Percentiles rank a stretch among this genome's conserved stretches.
Conservation (phyloP, 2,113 vertebrate species). For the Amphiprion ocellaris region DNA sequence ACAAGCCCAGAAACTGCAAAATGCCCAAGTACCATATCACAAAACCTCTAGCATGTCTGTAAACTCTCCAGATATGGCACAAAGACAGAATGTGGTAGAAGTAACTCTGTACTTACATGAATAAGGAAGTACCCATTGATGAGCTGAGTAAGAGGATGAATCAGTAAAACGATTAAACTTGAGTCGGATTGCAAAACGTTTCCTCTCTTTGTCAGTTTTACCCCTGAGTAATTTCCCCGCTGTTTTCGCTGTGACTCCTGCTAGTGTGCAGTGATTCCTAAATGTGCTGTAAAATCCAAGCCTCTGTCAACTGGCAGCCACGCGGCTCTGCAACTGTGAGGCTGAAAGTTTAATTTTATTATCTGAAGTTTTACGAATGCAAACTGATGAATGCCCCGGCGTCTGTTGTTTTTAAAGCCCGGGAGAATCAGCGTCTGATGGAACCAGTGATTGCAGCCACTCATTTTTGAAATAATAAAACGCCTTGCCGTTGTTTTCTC, state of each 20-base stretch:
- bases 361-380: slow-evolving; percentile 20
- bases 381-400: slow-evolving; percentile 16
- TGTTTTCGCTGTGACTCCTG: background rate
- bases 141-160: background rate
- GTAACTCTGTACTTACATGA: too few relatives aligned
- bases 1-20: too few relatives aligned
- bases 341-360: slow-evolving; percentile 15
- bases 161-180: too few relatives aligned
- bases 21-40: too few relatives aligned
- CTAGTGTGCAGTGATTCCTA: background rate
- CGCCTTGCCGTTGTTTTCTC: background rate
- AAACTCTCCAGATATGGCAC: too few relatives aligned
- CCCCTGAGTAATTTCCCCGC: background rate
- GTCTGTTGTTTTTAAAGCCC: slow-evolving; percentile 22
- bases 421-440: background rate
- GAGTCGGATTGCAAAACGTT: too few relatives aligned
- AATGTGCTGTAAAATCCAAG: background rate
- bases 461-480: background rate
- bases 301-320: background rate
- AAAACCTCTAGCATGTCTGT: too few relatives aligned
- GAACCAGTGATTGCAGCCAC: slow-evolving; percentile 17
- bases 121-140: too few relatives aligned
- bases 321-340: background rate
- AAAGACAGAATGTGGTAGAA: too few relatives aligned
- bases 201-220: background rate